Evolutionary conservation across 2,888 invertebrate species (phyloP).

Genomic region (Hedya salicella): DNA sequence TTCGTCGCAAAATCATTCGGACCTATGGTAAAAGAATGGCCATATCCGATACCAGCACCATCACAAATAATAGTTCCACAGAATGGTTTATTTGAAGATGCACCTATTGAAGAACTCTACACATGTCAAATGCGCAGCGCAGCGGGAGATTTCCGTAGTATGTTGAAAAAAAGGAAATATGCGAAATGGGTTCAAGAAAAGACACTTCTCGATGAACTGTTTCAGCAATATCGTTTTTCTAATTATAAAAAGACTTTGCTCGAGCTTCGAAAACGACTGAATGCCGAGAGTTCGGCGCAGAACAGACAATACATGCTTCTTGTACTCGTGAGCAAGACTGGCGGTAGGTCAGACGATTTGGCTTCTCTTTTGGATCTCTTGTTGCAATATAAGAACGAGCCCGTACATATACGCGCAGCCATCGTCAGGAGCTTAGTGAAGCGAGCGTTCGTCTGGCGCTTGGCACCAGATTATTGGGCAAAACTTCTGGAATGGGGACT

Average conservation of each 20-base stretch:
- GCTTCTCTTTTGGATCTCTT: slow-evolving; percentile 59
- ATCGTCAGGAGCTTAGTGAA: slow-evolving; percentile 69
- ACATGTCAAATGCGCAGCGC: background rate
- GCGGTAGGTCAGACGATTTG: slow-evolving; percentile 58
- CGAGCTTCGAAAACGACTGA: slow-evolving; percentile 59
- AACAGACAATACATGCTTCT: slow-evolving; percentile 67
- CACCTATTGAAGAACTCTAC: background rate
- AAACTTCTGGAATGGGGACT: slow-evolving; percentile 59
- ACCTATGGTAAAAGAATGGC: slow-evolving; percentile 53
- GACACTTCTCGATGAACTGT: slow-evolving; percentile 61
- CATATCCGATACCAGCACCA: slow-evolving; percentile 51
- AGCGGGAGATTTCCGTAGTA: background rate
- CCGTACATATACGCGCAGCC: slow-evolving; percentile 63
- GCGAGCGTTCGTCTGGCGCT: slow-evolving; percentile 65
- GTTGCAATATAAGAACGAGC: slow-evolving; percentile 62
- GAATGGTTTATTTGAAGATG: slow-evolving; percentile 45
- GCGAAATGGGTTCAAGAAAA: slow-evolving; percentile 20
- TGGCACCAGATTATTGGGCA: slow-evolving; percentile 61
- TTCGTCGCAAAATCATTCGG: slow-evolving; percentile 62
- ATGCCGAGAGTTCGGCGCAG: slow-evolving; percentile 56
- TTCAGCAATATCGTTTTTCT: slow-evolving; percentile 63
- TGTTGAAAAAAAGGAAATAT: background rate
- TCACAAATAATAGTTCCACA: slow-evolving; percentile 32
- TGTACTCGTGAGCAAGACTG: slow-evolving; percentile 71
- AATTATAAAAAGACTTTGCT: slow-evolving; percentile 62